These are phyloP conservation scores for Coelopa frigida DNA, from an alignment of 1,140 invertebrate genomes.

Conservation along the genomic window DNA sequence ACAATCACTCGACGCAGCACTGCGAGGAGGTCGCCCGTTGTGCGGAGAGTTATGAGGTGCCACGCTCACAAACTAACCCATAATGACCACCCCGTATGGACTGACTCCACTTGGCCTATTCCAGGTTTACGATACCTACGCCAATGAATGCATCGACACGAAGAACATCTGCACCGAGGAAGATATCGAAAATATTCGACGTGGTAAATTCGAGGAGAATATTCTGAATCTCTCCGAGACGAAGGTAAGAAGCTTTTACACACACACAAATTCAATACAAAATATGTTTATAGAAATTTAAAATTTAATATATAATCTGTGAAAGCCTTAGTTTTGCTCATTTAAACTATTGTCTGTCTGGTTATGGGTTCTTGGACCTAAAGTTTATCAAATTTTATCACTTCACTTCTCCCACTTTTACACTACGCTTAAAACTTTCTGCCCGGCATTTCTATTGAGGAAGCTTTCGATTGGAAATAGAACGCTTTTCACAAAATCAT, in stretches of 20 bases:
- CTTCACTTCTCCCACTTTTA: too few relatives aligned
- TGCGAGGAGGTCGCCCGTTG: slow-evolving; percentile 22
- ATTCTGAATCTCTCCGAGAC: neutral
- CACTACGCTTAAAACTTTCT: too few relatives aligned
- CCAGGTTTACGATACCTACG: slow-evolving; percentile 23
- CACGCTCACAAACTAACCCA: neutral
- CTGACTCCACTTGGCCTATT: neutral
- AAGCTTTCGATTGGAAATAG: too few relatives aligned
- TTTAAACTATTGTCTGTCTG: too few relatives aligned
- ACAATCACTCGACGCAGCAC: slow-evolving; percentile 20
- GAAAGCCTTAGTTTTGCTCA: too few relatives aligned
- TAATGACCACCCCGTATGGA: neutral
- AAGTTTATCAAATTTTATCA: too few relatives aligned
- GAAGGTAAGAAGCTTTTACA: neutral
- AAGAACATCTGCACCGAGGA: slow-evolving; percentile 23
- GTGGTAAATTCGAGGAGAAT: slow-evolving; percentile 18
- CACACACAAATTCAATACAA: too few relatives aligned
- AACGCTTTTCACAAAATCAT: too few relatives aligned
- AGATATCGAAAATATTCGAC: slow-evolving; percentile 19
- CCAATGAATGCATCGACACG: slow-evolving; percentile 25
- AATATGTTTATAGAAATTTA: too few relatives aligned
- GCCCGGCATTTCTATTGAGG: too few relatives aligned
- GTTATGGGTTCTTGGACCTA: too few relatives aligned
- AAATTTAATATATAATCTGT: too few relatives aligned
- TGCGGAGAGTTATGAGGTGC: slow-evolving; percentile 4